These are phyloP conservation scores for Monomorium pharaonis DNA, from an alignment of 1,140 invertebrate species.

Conservation along the genomic window DNA sequence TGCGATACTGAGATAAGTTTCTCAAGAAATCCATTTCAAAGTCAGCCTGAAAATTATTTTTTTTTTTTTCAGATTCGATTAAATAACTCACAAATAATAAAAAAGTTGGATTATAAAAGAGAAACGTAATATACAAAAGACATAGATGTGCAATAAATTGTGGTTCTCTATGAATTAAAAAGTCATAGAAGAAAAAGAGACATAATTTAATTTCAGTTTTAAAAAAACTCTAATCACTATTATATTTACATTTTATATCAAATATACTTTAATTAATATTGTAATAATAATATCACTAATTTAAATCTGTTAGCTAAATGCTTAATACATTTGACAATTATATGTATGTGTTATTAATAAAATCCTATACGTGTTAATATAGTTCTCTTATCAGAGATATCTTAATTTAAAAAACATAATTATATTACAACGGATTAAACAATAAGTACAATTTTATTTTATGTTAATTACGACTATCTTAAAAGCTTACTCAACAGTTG, in stretches of 20 bases:
- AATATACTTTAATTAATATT: no score
- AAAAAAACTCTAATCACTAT: no score
- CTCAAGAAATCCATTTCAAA: background rate
- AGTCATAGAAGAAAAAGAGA: no score
- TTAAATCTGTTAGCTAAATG: background rate
- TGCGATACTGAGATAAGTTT: conserved; percentile 7
- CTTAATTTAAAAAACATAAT: no score
- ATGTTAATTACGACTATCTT: background rate
- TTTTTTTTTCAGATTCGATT: background rate
- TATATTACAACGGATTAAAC: background rate
- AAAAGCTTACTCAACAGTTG: background rate
- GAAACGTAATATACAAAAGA: background rate
- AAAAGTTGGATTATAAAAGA: background rate
- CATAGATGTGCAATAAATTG: background rate
- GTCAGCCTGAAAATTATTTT: background rate
- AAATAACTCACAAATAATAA: background rate
- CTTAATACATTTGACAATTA: background rate
- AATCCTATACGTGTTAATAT: background rate
- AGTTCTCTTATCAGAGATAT: background rate
- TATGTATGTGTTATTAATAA: background rate
- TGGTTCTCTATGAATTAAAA: no score
- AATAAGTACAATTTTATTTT: conserved; percentile 14
- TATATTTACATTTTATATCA: no score
- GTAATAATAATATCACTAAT: no score
- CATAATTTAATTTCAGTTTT: no score